phyloP scores from a whole-genome alignment of 2,888 invertebrate genomes.

The Ferrisia virgata region DNA sequence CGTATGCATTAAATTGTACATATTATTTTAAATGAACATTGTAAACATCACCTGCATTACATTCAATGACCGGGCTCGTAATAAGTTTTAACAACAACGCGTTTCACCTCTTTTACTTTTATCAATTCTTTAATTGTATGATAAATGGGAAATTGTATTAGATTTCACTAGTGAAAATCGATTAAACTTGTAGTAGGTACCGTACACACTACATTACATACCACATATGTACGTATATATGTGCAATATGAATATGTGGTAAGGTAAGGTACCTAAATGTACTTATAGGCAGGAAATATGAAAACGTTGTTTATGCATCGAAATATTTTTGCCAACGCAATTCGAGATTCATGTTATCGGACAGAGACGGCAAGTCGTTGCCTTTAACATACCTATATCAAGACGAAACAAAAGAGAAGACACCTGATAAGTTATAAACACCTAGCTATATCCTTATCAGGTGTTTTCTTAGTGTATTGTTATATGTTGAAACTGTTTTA shows the following conservation, averaged over 20 bases:
- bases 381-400: slow-evolving; percentile 11
- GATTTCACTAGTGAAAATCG: slow-evolving; percentile 5
- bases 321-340: slow-evolving; percentile 7
- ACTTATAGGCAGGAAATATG: not conserved
- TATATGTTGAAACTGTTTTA: not conserved
- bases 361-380: not conserved
- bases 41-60: slow-evolving; percentile 33
- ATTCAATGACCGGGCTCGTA: slow-evolving; percentile 28
- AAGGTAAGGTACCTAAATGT: no score
- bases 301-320: not conserved
- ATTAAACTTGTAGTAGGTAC: not conserved
- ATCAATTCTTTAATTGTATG: not conserved
- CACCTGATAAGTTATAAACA: slow-evolving; percentile 29
- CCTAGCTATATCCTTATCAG: slow-evolving; percentile 28
- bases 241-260: no score
- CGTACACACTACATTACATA: no score
- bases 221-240: no score
- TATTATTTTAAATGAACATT: slow-evolving; percentile 31
- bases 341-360: slow-evolving; percentile 19
- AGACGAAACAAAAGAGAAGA: slow-evolving; percentile 22
- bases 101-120: slow-evolving; percentile 17
- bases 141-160: slow-evolving; percentile 16
- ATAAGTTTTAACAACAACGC: slow-evolving; percentile 13
- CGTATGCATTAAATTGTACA: slow-evolving; percentile 32
- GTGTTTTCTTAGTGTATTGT: slow-evolving; percentile 7